Base-by-base conservation (phyloP, 2,888 invertebrate genomes). In the Iselma pallidipennis region DNA sequence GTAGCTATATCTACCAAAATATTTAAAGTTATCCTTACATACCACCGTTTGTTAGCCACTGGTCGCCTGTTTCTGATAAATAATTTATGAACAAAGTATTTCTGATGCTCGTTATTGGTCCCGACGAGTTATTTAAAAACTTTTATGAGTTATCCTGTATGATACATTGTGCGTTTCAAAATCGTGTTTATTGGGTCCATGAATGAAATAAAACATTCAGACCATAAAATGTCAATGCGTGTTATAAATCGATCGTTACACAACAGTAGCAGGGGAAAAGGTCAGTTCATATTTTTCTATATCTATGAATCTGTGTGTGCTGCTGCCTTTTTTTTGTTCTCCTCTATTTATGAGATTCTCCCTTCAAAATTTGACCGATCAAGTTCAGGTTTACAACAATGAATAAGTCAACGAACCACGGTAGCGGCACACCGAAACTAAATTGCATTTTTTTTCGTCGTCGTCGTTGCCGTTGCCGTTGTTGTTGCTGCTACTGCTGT, bases 391-490 rank as follows among this genome's bases (percentile, higher is more conserved):
- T 76, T 76, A 1, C 9, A 10, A 19, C 76, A 75, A 74, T 76
- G 74, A 74, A 74, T 74, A 73, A 73, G 70, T 68, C 73, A 72
- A 71, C 73, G 74, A 68, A 72, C 72, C 74, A 69, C 61, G n/a
- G n/a, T n/a, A n/a, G n/a, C n/a, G n/a, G n/a, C n/a, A n/a, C 69
- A 72, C 70, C 68, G 74, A 71, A 71, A 74, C 71, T 70, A 75
- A 75, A 75, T 75, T 74, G 72, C 74, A 74, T 76, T 76, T 75
- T 75, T 76, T 76, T 65, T 14, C n/a, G n/a, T n/a, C n/a, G n/a
- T n/a, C n/a, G n/a, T 33, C 7, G 2, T 29, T 10, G 2, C 7
- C 2, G 9, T 21, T 42, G 10, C 19, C 2, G 42, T 42, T 42
- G 42, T 42, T 42, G 42, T 42, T 42, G 19, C 42, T 42, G 42